phyloP scores from a whole-genome alignment of 2,113 vertebrate genomes.

The Rhipidura dahli region DNA sequence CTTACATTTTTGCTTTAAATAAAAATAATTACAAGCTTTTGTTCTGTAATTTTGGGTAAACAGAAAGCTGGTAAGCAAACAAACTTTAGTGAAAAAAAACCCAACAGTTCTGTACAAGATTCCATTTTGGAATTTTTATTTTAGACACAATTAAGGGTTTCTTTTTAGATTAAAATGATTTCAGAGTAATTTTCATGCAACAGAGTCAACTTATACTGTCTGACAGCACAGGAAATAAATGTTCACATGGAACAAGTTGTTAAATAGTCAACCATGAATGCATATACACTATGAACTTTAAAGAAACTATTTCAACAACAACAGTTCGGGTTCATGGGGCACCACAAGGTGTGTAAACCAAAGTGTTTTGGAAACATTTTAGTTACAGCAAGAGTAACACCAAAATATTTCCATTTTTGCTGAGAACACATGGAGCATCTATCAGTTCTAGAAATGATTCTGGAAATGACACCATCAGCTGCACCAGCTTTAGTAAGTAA shows the following conservation, averaged over 20 bases:
- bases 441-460: neutral
- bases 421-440: neutral
- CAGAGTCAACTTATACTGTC: neutral
- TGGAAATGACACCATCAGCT: neutral
- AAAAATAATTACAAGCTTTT: neutral
- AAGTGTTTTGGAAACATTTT: neutral
- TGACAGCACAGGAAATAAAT: neutral
- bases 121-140: neutral
- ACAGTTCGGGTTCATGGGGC: neutral
- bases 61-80: neutral
- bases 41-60: neutral
- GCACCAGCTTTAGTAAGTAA: neutral
- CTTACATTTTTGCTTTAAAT: neutral
- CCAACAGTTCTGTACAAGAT: neutral
- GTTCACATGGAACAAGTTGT: neutral
- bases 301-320: neutral
- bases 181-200: neutral
- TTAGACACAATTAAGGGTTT: neutral
- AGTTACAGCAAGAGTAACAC: neutral
- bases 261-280: neutral
- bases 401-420: neutral
- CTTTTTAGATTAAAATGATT: neutral
- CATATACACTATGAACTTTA: neutral
- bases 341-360: neutral
- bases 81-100: neutral